Base-by-base conservation (phyloP, 2,888 invertebrate species). In the Falcaria lacertinaria region DNA sequence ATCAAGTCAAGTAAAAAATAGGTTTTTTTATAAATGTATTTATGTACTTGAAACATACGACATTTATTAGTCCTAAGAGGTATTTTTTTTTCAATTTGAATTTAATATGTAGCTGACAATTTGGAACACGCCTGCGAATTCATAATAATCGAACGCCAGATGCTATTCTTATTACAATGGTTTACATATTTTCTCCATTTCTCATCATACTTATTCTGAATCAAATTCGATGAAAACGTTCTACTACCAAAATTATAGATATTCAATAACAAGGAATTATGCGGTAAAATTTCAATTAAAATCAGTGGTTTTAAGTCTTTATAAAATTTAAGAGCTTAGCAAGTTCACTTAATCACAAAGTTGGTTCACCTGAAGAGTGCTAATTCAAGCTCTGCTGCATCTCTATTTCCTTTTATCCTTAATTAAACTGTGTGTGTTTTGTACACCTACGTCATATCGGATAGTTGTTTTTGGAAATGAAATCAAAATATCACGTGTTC, bases 351-450 rank as follows among this genome's bases (percentile, higher is more conserved):
- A 57, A 61, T 61, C 58, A 62, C 60, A 54, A 58, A 63, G 62
- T 60, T 62, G 60, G 59, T 57, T 61, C 38, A 33, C 56, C 57
- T 55, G 60, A 60, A 59, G 59, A 57, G 51, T 48, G 56, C 55
- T 60, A 63, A 60, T 56, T 59, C 54, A 54, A 52, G 54, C n/a
- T n/a, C n/a, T n/a, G n/a, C 56, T 55, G 53, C 54, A 60, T 61
- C 62, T 60, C 67, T 64, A 65, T 68, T 68, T 61, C 58, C 66
- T 67, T 72, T 68, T 58, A 71, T 70, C 67, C 64, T 71, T 67
- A 64, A 69, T 69, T 65, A 71, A 67, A 65, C 64, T 67, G 58
- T 28, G 28, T 28, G 11, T 11, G 28, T 11, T 28, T 28, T 11
- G 28, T 11, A 11, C 28, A 11, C 22, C 22, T 22, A 7, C 22